Percentiles rank a stretch among this genome's conserved stretches.
Conservation (phyloP, 1,140 invertebrate species). For the Anagrus nilaparvatae region DNA sequence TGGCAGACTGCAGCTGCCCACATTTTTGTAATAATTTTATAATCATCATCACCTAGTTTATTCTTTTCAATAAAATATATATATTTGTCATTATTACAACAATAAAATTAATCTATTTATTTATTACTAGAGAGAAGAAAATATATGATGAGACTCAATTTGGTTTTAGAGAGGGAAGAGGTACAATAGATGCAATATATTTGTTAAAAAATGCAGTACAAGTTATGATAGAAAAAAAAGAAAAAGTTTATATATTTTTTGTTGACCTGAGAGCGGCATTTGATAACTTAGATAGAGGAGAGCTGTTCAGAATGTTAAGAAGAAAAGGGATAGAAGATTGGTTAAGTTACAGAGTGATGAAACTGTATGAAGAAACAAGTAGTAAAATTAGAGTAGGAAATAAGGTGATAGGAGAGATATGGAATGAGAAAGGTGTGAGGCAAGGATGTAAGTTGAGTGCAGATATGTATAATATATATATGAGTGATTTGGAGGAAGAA, state of each 20-base stretch:
- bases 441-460: neutral
- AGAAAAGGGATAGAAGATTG: no score
- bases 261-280: neutral
- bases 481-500: neutral
- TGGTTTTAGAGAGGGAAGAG: neutral
- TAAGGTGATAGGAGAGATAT: neutral
- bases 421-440: neutral
- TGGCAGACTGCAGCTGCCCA: no score
- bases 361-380: neutral
- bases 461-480: neutral
- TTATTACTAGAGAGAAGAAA: slow-evolving; percentile 1
- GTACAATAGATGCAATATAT: slow-evolving; percentile 2
- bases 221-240: neutral
- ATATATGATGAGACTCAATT: neutral
- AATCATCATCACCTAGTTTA: no score
- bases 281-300: neutral
- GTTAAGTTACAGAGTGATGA: neutral
- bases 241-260: neutral
- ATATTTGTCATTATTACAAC: no score
- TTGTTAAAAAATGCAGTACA: neutral
- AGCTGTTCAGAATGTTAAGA: neutral
- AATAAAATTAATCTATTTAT: no score
- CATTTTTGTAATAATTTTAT: no score
- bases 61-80: no score
- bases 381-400: neutral